phyloP scores from a whole-genome alignment of 1,140 invertebrate genomes.

The Drosophila nebulosa region DNA sequence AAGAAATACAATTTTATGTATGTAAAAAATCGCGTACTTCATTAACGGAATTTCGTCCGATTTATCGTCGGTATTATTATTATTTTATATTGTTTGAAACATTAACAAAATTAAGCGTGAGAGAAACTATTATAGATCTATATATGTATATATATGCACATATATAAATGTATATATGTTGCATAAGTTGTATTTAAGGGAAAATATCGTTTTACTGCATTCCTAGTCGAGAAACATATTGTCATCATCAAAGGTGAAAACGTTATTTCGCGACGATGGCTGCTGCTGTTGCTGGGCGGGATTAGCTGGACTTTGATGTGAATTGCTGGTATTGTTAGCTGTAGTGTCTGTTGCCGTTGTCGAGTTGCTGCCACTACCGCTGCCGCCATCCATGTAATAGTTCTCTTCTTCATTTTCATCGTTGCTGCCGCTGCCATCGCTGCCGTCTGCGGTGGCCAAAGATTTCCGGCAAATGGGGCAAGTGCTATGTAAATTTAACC shows the following conservation, averaged over 20 bases:
- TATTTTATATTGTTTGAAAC: constrained; percentile 48
- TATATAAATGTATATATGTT: constrained; percentile 26
- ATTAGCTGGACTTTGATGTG: constrained; percentile 1
- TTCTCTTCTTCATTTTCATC: constrained; percentile 46
- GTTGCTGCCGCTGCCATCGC: constrained; percentile 39
- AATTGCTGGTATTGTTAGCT: constrained; percentile 5
- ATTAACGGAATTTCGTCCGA: constrained; percentile 13
- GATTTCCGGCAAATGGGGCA: constrained; percentile 96
- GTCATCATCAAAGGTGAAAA: constrained; percentile 76
- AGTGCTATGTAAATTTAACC: constrained; percentile 97
- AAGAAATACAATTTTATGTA: constrained; percentile 40
- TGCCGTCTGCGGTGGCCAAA: constrained; percentile 53
- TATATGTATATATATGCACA: neutral
- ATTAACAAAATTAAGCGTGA: constrained; percentile 58
- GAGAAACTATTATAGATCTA: constrained; percentile 41
- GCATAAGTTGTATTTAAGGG: constrained; percentile 40
- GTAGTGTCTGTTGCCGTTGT: constrained; percentile 7
- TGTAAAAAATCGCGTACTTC: constrained; percentile 16
- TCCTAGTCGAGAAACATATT: constrained; percentile 74
- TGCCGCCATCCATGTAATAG: constrained; percentile 34
- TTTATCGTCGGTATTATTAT: constrained; percentile 26
- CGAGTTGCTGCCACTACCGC: neutral
- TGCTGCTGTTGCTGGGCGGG: constrained; percentile 19
- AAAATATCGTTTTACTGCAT: constrained; percentile 33
- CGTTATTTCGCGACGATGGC: constrained; percentile 50